These are phyloP conservation scores for Pangasianodon gigas DNA, from an alignment of 2,113 vertebrate species.

Conservation along the genomic window DNA sequence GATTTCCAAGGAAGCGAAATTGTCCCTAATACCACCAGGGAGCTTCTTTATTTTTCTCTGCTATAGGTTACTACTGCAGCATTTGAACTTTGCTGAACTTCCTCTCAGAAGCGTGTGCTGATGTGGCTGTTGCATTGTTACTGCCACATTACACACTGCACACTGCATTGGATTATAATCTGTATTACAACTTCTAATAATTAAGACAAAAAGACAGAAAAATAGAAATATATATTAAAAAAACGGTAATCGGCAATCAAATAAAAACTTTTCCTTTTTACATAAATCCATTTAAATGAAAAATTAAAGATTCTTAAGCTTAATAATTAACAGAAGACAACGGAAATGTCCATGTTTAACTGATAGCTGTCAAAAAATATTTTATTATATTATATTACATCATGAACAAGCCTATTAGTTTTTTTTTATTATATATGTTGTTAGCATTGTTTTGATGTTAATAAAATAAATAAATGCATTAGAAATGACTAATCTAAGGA, in stretches of 20 bases:
- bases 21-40: not conserved
- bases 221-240: not conserved
- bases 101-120: not conserved
- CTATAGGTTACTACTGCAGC: not conserved
- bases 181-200: not conserved
- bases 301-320: not conserved
- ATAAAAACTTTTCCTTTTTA: not conserved
- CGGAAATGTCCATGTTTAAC: not conserved
- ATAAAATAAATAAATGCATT: no score
- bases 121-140: not conserved
- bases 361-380: not conserved
- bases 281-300: not conserved
- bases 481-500: no score
- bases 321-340: not conserved
- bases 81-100: constrained; percentile 6
- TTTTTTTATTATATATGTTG: no score
- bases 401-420: not conserved
- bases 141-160: no score
- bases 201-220: no score
- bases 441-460: no score
- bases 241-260: not conserved
- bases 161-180: not conserved
- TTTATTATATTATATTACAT: not conserved
- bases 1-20: constrained; percentile 2
- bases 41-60: constrained; percentile 23